Conservation (phyloP, 2,888 invertebrate genomes). For the Enchytraeus crypticus region DNA sequence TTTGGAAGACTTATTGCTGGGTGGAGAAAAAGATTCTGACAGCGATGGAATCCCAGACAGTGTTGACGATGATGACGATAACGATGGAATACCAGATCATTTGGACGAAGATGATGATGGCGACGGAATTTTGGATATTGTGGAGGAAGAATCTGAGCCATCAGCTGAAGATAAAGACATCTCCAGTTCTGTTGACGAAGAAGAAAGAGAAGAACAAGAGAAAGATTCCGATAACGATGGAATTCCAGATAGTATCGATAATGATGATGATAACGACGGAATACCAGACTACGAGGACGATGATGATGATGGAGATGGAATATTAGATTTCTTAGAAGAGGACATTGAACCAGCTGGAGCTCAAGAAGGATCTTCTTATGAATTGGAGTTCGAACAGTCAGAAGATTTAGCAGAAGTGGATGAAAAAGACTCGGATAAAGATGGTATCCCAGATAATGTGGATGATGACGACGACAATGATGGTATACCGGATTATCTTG, state of each 20-base stretch:
- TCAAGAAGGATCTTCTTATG: no score
- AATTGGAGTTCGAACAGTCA: conserved; percentile 9
- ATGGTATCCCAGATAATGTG: no score
- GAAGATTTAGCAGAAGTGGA: not conserved
- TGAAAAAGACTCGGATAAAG: not conserved
- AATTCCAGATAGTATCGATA: conserved; percentile 27
- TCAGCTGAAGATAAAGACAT: conserved; percentile 33
- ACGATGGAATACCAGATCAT: conserved; percentile 20
- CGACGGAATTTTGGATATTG: conserved; percentile 24
- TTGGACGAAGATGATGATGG: conserved; percentile 14
- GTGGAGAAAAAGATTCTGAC: conserved; percentile 16
- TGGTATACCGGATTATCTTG: not conserved
- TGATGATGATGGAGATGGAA: conserved; percentile 13
- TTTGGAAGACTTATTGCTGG: conserved; percentile 21
- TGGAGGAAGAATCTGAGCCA: conserved; percentile 19
- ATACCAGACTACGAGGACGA: conserved; percentile 7
- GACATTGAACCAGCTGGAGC: conserved; percentile 13
- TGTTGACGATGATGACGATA: conserved; percentile 3
- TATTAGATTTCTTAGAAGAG: conserved; percentile 24
- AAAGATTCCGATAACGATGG: conserved; percentile 24
- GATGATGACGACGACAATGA: no score
- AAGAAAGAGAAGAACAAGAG: not conserved
- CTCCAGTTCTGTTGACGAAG: conserved; percentile 10
- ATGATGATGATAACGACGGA: conserved; percentile 13
- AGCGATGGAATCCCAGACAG: conserved; percentile 31